Base-by-base conservation (phyloP, 2,888 invertebrate genomes). In the Alloscopus bannaensis region DNA sequence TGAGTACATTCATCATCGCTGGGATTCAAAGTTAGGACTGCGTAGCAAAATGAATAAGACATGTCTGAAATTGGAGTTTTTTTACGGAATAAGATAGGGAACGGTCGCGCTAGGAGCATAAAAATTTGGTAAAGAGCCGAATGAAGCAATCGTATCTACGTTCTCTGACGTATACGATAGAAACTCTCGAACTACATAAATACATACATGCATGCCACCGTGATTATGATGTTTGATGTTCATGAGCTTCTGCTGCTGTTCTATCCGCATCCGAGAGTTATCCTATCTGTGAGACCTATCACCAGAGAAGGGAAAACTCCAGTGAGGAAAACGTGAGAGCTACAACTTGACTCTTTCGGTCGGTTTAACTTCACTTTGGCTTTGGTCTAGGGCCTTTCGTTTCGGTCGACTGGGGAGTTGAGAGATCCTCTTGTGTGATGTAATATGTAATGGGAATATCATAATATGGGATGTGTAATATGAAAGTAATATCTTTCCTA, bases 291-390 rank as follows among this genome's bases (percentile, higher is more conserved):
- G 36, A 24, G n/a, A 29, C 1, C 42, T 52, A 52, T 70, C 20
- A 45, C 11, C 0, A 57, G 42, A 42, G 20, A 22, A 52, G 22
- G 26, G 3, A 13, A 4, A 59, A 16, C 1, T 28, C 1, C 16
- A 72, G 42, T 31, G 66, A 60, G 60, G 24, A 40, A 26, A 72
- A 70, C 57, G 52, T 75, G 57, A 65, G 66, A 59, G 47, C 65
- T 65, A 76, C 60, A 69, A 69, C 69, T 76, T 76, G 76, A 76
- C 76, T 76, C 76, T 76, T 76, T 76, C 76, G 69, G 76, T 76
- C 76, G 68, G 76, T 76, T 76, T 76, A 76, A 76, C 76, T 76
- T 69, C 45, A 50, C 69, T 26, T 62, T 68, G 60, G 40, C 62
- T 60, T 47, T 68, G 28, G 60, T 62, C 69, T 76, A 76, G 60